These are phyloP conservation scores for Agrotis clavis DNA, from an alignment of 2,888 invertebrate species.

Conservation along the genomic window DNA sequence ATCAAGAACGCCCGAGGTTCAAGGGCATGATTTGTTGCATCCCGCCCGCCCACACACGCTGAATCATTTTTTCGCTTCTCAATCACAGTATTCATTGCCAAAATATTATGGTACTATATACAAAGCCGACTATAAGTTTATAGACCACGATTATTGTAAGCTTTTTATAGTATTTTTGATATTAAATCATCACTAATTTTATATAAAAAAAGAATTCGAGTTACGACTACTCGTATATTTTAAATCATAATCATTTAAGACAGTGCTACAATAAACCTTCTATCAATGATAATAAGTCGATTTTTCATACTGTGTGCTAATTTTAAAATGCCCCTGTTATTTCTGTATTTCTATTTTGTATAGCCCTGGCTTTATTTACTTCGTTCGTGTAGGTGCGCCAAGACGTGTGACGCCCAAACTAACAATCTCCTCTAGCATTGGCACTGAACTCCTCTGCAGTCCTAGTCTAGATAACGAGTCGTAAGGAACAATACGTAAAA, in stretches of 20 bases:
- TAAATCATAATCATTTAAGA: background rate
- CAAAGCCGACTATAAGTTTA: constrained; percentile 40
- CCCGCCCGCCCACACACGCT: constrained; percentile 82
- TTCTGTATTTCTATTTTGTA: constrained; percentile 84
- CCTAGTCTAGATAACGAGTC: constrained; percentile 87
- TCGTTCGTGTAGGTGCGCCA: constrained; percentile 86
- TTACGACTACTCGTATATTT: background rate
- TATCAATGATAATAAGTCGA: constrained; percentile 69
- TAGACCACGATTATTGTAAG: constrained; percentile 18
- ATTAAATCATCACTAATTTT: background rate
- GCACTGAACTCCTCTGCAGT: constrained; percentile 88
- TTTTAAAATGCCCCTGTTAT: constrained; percentile 79
- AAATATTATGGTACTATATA: constrained; percentile 71
- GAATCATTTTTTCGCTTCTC: constrained; percentile 83
- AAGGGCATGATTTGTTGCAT: constrained; percentile 85
- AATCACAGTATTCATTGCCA: constrained; percentile 78
- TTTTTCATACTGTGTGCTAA: constrained; percentile 70
- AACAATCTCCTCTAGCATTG: constrained; percentile 86
- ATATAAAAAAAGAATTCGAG: background rate
- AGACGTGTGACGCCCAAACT: constrained; percentile 86
- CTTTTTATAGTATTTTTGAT: constrained; percentile 16
- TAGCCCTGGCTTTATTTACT: constrained; percentile 86
- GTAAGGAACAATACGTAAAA: constrained; percentile 75
- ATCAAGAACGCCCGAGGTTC: constrained; percentile 78
- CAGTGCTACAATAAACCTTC: constrained; percentile 58